phyloP scores from a whole-genome alignment of 2,113 vertebrate species.

The Nibea albiflora region DNA sequence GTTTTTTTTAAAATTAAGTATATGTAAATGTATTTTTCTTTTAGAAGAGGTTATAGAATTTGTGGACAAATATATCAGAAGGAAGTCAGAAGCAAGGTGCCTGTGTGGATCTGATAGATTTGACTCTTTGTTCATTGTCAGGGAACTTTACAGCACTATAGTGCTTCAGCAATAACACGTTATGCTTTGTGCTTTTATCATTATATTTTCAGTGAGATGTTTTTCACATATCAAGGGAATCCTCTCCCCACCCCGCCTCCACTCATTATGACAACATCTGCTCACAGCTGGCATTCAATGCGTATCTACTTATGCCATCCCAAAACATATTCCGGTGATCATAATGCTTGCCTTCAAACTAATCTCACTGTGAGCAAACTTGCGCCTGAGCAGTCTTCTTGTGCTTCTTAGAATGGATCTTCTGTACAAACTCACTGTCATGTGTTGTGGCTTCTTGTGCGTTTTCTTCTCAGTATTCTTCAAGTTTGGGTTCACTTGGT shows the following conservation, averaged over 20 bases:
- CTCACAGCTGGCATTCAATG: not conserved
- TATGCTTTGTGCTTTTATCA: no score
- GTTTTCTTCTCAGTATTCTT: not conserved
- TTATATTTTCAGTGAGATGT: no score
- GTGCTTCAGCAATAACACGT: not conserved
- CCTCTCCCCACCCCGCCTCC: not conserved
- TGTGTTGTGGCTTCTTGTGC: not conserved
- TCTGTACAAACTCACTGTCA: not conserved
- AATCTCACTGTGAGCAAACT: not conserved
- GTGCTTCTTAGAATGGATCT: not conserved
- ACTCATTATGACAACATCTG: conserved; percentile 14
- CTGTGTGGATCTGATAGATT: not conserved
- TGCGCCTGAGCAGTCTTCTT: not conserved
- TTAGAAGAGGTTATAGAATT: not conserved
- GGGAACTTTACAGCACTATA: not conserved
- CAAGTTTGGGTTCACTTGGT: not conserved
- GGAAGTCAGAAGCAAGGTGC: not conserved
- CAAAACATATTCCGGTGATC: not conserved
- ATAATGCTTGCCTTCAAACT: not conserved
- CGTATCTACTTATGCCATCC: not conserved
- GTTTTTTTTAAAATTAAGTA: no score
- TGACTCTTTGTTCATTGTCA: not conserved
- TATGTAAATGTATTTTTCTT: not conserved
- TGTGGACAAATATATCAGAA: not conserved
- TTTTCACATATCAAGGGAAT: not conserved